Percentiles rank a stretch among this genome's conserved stretches.
These are phyloP conservation scores for Scomber scombrus DNA, from an alignment of 2,113 vertebrate species.

Conservation along the genomic window DNA sequence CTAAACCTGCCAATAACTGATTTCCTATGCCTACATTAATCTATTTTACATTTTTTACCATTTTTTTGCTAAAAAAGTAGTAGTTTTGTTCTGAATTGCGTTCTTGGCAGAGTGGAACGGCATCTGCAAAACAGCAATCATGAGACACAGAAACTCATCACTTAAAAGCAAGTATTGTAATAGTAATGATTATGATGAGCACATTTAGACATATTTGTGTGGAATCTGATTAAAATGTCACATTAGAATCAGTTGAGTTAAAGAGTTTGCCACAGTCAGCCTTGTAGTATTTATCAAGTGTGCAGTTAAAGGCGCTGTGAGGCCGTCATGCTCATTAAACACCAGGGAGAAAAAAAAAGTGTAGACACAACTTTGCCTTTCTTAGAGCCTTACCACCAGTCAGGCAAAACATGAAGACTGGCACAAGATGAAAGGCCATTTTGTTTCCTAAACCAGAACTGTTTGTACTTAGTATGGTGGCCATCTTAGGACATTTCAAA, in stretches of 20 bases:
- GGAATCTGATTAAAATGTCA: constrained; percentile 66
- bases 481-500: no score
- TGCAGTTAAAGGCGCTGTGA: constrained; percentile 37
- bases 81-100: constrained; percentile 51
- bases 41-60: constrained; percentile 42
- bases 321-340: constrained; percentile 12
- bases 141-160: constrained; percentile 57
- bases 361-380: not conserved
- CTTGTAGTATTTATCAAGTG: constrained; percentile 38
- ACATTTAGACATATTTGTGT: constrained; percentile 49
- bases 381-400: not conserved
- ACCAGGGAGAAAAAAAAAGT: constrained; percentile 12
- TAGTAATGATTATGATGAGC: constrained; percentile 62
- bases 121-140: constrained; percentile 64
- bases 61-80: constrained; percentile 55
- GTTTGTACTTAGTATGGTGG: no score
- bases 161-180: constrained; percentile 56
- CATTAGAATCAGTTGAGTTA: constrained; percentile 64
- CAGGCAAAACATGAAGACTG: no score
- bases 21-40: constrained; percentile 44
- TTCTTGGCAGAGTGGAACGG: constrained; percentile 61
- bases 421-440: no score
- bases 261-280: constrained; percentile 38
- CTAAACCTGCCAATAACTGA: constrained; percentile 49
- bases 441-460: no score